phyloP scores from a whole-genome alignment of 1,140 invertebrate genomes.

The Neotoxoptera formosana region DNA sequence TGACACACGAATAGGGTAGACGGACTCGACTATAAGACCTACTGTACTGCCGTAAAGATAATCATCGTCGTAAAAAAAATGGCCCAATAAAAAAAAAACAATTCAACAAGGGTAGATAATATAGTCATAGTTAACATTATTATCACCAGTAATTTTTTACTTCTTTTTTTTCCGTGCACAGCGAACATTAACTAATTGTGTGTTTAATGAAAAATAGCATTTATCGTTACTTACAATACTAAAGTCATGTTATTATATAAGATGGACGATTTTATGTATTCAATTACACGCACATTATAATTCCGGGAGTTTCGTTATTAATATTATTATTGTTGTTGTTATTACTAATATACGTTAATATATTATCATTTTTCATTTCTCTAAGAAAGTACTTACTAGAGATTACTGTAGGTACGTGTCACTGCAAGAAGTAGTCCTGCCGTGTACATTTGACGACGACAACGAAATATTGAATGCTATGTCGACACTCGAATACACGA shows the following conservation, averaged over 20 bases:
- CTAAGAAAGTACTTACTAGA: too few species aligned
- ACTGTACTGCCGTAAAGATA: neutral
- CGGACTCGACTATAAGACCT: neutral
- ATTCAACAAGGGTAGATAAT: conserved; percentile 2
- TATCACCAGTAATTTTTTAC: neutral
- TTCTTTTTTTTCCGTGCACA: neutral
- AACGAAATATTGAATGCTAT: too few species aligned
- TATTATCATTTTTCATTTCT: too few species aligned
- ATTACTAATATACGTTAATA: too few species aligned
- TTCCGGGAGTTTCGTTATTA: neutral
- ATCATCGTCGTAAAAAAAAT: neutral
- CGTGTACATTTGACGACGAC: too few species aligned
- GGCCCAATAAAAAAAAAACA: neutral
- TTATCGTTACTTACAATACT: neutral
- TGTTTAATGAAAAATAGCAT: neutral
- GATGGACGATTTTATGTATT: neutral
- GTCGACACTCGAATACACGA: too few species aligned
- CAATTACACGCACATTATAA: neutral
- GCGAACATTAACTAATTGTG: neutral
- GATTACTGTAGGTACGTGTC: too few species aligned
- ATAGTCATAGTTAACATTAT: neutral
- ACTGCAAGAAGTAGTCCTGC: too few species aligned
- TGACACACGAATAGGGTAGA: neutral
- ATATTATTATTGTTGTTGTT: too few species aligned
- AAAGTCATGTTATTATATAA: neutral